Evolutionary conservation across 2,888 invertebrate species (phyloP).

Genomic region (Phyllotreta cruciferae): DNA sequence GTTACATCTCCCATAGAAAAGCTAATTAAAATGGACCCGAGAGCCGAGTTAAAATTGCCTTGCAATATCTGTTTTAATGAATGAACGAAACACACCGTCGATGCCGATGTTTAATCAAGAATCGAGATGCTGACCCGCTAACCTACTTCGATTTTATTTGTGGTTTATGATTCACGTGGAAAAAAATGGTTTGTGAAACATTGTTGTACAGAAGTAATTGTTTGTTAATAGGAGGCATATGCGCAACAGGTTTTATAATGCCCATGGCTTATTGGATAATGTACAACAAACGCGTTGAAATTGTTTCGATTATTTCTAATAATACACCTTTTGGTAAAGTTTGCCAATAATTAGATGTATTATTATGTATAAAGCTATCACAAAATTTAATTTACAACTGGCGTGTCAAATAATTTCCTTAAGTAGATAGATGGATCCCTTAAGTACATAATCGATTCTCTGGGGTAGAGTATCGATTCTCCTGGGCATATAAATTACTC

Average conservation of each 20-base stretch:
- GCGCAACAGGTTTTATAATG: conserved; percentile 8
- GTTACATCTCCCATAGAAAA: conserved; percentile 1
- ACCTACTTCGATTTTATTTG: conserved; percentile 15
- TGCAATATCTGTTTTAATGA: conserved; percentile 7
- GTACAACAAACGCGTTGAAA: not conserved
- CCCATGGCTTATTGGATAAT: conserved; percentile 2
- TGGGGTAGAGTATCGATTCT: too few relatives aligned
- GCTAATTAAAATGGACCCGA: conserved; percentile 12
- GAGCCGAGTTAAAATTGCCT: conserved; percentile 9
- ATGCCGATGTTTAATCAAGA: conserved; percentile 12
- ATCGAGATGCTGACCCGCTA: conserved; percentile 12
- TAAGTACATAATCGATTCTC: too few relatives aligned
- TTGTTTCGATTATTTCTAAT: not conserved
- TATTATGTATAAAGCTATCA: not conserved
- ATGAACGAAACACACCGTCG: conserved; percentile 11
- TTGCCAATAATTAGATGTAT: not conserved
- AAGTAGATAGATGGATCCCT: too few relatives aligned
- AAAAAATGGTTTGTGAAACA: conserved; percentile 13
- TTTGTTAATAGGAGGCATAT: conserved; percentile 4
- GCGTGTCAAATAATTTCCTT: too few relatives aligned
- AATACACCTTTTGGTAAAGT: not conserved
- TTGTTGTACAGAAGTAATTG: conserved; percentile 6
- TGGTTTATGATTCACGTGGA: conserved; percentile 10
- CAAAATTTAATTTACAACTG: not conserved
- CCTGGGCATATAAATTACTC: too few relatives aligned